phyloP scores from a whole-genome alignment of 2,797 vertebrate species.

The Parotocinclus haroldoi region DNA sequence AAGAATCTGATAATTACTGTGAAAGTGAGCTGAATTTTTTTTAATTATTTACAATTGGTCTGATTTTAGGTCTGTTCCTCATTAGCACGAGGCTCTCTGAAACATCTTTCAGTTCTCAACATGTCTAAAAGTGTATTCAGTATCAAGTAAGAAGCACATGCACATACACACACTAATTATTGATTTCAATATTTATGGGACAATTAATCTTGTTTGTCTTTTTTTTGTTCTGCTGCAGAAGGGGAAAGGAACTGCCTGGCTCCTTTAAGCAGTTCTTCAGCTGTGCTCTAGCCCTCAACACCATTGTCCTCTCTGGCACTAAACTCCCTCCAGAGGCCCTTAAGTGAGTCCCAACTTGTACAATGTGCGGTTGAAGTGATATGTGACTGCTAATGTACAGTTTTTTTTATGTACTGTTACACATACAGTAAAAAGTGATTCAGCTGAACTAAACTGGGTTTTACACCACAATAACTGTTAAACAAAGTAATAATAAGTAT shows the following conservation, averaged over 20 bases:
- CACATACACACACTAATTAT: background rate
- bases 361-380: too few species aligned
- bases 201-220: too few species aligned
- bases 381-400: too few species aligned
- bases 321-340: slow-evolving; percentile 85
- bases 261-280: slow-evolving; percentile 96
- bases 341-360: slow-evolving; percentile 75
- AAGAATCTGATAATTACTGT: too few species aligned
- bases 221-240: slow-evolving; percentile 65
- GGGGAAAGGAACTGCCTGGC: slow-evolving; percentile 82
- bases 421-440: too few species aligned
- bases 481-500: too few species aligned
- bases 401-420: too few species aligned
- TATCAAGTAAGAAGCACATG: slow-evolving; percentile 74
- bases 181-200: background rate
- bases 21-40: too few species aligned
- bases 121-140: slow-evolving; percentile 87
- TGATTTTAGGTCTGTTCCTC: slow-evolving; percentile 82
- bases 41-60: background rate
- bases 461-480: too few species aligned
- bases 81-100: slow-evolving; percentile 85
- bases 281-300: slow-evolving; percentile 78
- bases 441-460: too few species aligned
- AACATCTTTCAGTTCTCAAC: slow-evolving; percentile 84
- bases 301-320: slow-evolving; percentile 88